Evolutionary conservation across 2,797 vertebrate species (phyloP).

Genomic region (Pseudomugil tenellus): DNA sequence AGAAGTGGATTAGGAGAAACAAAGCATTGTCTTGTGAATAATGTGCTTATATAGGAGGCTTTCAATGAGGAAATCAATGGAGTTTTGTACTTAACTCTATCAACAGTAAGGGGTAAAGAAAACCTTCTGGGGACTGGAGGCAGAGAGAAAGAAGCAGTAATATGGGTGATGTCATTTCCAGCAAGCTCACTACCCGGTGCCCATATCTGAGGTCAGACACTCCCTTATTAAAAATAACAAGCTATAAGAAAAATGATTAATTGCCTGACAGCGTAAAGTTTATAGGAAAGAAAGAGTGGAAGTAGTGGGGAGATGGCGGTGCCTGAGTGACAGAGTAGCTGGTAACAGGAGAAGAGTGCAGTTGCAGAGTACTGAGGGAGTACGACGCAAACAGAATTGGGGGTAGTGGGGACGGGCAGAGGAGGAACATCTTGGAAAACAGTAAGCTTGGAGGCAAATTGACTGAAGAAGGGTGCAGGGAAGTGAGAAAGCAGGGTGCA

Average conservation of each 20-base stretch:
- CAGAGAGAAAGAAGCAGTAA: not conserved
- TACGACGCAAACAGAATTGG: slow-evolving; percentile 12
- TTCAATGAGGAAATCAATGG: not conserved
- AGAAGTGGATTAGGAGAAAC: not conserved
- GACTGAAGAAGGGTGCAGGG: slow-evolving; percentile 32
- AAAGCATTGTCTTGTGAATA: not conserved
- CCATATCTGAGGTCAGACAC: slow-evolving; percentile 50
- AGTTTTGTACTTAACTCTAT: not conserved
- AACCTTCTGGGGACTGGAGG: not conserved
- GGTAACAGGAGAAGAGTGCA: slow-evolving; percentile 56
- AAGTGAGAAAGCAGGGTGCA: not conserved
- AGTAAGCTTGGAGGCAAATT: slow-evolving; percentile 18
- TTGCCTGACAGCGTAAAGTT: slow-evolving; percentile 59
- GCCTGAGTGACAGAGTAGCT: slow-evolving; percentile 31
- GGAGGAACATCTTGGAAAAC: not conserved
- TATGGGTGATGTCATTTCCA: slow-evolving; percentile 53
- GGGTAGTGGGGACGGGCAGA: not conserved
- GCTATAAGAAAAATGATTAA: slow-evolving; percentile 57
- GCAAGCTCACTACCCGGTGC: slow-evolving; percentile 44
- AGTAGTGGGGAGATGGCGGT: slow-evolving; percentile 11
- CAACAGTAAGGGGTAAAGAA: not conserved
- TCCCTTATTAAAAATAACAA: slow-evolving; percentile 58
- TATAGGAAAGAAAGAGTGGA: slow-evolving; percentile 60
- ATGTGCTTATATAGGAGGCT: not conserved
- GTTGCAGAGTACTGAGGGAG: slow-evolving; percentile 26